Evolutionary conservation across 2,113 vertebrate genomes (phyloP), one percentile per base, ranked within the genome.

Genomic region (Zapus hudsonius): DNA sequence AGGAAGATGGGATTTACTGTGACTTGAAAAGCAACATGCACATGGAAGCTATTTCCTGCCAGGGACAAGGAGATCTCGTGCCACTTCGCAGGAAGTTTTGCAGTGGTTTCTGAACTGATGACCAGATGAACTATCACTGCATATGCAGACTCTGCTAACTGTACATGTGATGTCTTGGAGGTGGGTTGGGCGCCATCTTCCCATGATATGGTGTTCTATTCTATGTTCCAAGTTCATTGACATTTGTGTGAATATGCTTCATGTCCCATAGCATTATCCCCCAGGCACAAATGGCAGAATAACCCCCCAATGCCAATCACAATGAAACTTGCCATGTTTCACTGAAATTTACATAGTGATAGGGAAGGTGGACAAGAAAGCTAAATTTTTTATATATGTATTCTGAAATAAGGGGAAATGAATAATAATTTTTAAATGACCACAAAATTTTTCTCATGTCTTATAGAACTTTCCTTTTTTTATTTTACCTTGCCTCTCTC

Each of bases 181-280:
- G 57, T 17, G 31, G 36, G 2, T 22, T 25, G 38, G 57, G 0
- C 74, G 31, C 22, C 25, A 8, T 52, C 25, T 63, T 70, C 13
- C 52, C 1, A 0, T 27, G 42, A 73, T 0, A 8, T 0, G 5
- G 11, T 25, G 42, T 61, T n/a, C 47, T 33, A 8, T 61, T 57
- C 29, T 16, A 6, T 0, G 0, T n/a, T 36, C 74, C n/a, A 1
- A 70, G 22, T 7, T 57, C 79, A 64, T 9, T 17, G 40, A 38
- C 9, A 72, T 3, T 17, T 10, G 23, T 2, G 0, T 20, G 31
- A 55, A 5, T 7, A n/a, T 1, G 27, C 2, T 25, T 15, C 29
- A 42, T 0, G n/a, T 33, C 10, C 25, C 0, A 0, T 5, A 47
- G 67, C 6, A 40, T 81, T 87, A 42, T 42, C 82, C 74, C 73